Conservation (phyloP, 2,113 vertebrate genomes). For the Corythoichthys haematopterus region DNA sequence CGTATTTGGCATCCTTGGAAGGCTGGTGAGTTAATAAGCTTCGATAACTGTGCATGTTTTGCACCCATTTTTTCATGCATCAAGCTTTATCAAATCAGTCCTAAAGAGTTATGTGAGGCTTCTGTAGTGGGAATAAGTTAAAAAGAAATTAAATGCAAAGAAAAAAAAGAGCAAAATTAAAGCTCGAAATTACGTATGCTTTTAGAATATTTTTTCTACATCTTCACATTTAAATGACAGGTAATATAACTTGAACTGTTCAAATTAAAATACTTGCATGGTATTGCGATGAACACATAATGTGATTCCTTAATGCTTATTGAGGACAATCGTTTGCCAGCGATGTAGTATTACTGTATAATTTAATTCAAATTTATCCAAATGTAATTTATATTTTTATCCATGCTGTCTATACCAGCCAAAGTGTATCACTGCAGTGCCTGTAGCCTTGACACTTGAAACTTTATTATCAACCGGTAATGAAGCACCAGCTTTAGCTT, state of each 20-base stretch:
- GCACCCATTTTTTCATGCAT: too few species aligned
- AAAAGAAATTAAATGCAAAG: neutral
- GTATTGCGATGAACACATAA: neutral
- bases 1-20: neutral
- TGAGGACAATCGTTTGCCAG: neutral
- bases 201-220: too few species aligned
- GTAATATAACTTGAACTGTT: neutral
- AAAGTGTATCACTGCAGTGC: slow-evolving; percentile 23
- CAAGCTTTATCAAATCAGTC: neutral
- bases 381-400: slow-evolving; percentile 4
- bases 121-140: neutral
- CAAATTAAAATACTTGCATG: neutral
- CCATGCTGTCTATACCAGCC: neutral
- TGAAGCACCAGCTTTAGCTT: slow-evolving; percentile 55
- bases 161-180: neutral
- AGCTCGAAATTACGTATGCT: neutral
- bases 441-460: slow-evolving; percentile 51
- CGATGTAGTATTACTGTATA: neutral
- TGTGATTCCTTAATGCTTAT: neutral
- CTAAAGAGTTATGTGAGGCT: neutral
- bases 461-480: slow-evolving; percentile 66
- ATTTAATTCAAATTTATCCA: neutral
- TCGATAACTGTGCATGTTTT: neutral
- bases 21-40: neutral
- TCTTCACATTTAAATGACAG: neutral